These are phyloP conservation scores for Tetheella fluctuosa DNA, from an alignment of 2,888 invertebrate genomes.

Conservation along the genomic window DNA sequence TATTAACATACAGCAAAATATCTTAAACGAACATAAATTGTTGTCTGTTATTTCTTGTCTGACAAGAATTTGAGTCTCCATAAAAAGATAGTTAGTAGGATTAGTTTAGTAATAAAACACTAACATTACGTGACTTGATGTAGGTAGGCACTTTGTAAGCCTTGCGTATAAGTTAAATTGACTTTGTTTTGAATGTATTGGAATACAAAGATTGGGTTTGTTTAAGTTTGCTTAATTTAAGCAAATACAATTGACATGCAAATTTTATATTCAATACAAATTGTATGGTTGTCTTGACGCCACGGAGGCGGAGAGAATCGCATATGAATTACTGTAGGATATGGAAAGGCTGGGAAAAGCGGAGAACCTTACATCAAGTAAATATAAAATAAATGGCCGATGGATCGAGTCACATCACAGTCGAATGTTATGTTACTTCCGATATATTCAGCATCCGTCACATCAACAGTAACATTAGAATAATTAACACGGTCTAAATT, in stretches of 20 bases:
- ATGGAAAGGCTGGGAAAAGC: neutral
- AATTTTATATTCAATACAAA: conserved; percentile 19
- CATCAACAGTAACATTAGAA: neutral
- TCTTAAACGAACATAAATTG: conserved; percentile 27
- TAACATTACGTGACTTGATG: conserved; percentile 6
- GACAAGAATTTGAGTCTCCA: conserved; percentile 52
- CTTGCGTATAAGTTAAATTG: neutral
- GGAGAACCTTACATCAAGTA: too few relatives aligned
- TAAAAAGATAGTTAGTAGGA: conserved; percentile 37
- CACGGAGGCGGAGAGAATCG: neutral
- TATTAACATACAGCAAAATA: conserved; percentile 60
- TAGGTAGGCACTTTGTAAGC: neutral
- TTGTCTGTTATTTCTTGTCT: conserved; percentile 54
- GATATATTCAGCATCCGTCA: neutral
- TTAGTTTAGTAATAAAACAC: conserved; percentile 13
- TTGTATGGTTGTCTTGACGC: conserved; percentile 8
- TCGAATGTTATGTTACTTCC: conserved; percentile 5
- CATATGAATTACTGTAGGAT: conserved; percentile 1
- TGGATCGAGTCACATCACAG: conserved; percentile 1
- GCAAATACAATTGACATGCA: conserved; percentile 32
- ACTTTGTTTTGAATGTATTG: neutral
- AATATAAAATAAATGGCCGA: neutral
- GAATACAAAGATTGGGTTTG: neutral
- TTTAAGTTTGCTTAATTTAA: conserved; percentile 23
- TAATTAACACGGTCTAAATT: conserved; percentile 28